Evolutionary conservation across 2,113 vertebrate species (phyloP).

Genomic region (Rhombomys opimus): DNA sequence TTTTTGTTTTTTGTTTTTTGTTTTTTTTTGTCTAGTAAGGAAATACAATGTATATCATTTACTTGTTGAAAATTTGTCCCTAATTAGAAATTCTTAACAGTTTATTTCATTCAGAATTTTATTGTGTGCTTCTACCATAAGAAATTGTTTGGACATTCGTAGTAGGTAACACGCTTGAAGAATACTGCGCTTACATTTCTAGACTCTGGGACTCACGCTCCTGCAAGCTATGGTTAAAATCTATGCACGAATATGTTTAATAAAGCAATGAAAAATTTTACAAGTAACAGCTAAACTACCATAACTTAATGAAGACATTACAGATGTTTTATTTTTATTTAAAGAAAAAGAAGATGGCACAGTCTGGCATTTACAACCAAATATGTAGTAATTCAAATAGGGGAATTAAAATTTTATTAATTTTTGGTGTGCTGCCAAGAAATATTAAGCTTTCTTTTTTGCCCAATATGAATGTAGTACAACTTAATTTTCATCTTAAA

Average conservation of each 20-base stretch:
- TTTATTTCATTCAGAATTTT: constrained; percentile 29
- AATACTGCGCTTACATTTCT: not conserved
- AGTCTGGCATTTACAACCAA: not conserved
- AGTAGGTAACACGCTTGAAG: not conserved
- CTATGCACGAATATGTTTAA: not conserved
- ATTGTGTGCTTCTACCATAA: constrained; percentile 13
- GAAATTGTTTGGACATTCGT: constrained; percentile 28
- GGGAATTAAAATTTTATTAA: not conserved
- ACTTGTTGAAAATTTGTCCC: constrained; percentile 15
- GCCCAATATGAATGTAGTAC: not conserved
- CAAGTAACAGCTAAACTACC: not conserved
- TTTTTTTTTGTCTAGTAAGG: not conserved
- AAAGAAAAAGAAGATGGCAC: not conserved
- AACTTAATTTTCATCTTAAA: constrained; percentile 25
- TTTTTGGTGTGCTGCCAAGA: not conserved
- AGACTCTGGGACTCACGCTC: not conserved
- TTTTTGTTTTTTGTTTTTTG: no score
- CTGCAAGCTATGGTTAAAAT: not conserved
- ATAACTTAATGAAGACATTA: not conserved
- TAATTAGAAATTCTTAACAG: constrained; percentile 27
- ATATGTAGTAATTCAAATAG: constrained; percentile 15
- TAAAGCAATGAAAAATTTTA: not conserved
- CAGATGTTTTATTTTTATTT: not conserved
- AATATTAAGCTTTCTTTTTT: constrained; percentile 24
- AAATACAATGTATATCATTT: not conserved